Evolutionary conservation across 2,797 vertebrate species (phyloP).

Genomic region (Argentina silus): DNA sequence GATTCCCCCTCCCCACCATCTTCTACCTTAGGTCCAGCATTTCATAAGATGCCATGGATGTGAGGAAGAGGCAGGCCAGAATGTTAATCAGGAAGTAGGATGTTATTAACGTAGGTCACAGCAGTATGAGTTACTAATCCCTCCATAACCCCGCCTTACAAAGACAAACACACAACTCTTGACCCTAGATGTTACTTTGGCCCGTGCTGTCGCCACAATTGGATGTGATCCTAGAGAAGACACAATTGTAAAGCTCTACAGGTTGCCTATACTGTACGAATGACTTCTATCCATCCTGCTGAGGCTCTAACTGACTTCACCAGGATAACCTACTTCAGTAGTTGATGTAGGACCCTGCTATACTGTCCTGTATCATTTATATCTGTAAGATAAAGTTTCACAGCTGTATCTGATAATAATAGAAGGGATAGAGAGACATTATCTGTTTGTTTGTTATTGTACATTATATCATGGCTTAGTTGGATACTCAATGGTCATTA

Average conservation of each 20-base stretch:
- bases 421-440: no score
- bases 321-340: no score
- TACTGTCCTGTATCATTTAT: no score
- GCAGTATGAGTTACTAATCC: constrained; percentile 18
- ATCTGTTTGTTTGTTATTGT: no score
- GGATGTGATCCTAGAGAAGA: background rate
- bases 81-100: constrained; percentile 32
- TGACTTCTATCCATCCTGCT: no score
- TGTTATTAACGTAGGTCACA: constrained; percentile 22
- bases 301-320: no score
- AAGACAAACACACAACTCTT: constrained; percentile 18
- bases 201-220: background rate
- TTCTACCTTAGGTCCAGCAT: constrained; percentile 20
- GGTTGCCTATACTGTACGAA: no score
- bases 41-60: constrained; percentile 32
- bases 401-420: background rate
- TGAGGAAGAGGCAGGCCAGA: constrained; percentile 31
- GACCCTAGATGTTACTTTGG: background rate
- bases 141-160: constrained; percentile 2
- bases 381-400: background rate
- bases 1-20: constrained; percentile 36
- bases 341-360: no score
- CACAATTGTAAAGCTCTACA: constrained; percentile 11
- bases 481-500: no score
- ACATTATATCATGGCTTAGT: no score